Conservation (phyloP, 2,888 invertebrate genomes). For the Alloplasta piceator region DNA sequence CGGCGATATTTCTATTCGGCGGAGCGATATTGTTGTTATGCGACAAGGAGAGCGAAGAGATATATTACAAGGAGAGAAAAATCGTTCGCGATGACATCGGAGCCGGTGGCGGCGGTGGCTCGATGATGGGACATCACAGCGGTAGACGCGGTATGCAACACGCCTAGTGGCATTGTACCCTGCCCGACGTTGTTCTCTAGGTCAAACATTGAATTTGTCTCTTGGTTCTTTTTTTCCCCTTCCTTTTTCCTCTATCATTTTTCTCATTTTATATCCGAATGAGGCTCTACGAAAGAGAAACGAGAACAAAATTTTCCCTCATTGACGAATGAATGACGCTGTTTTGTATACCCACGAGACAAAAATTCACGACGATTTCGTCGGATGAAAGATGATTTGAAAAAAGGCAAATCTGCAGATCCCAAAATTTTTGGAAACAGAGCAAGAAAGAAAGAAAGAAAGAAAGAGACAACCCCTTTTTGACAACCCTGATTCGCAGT, state of each 20-base stretch:
- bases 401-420: conserved; percentile 17
- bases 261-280: conserved; percentile 36
- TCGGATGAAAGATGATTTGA: conserved; percentile 2
- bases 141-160: conserved; percentile 81
- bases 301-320: background rate
- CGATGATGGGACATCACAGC: conserved; percentile 81
- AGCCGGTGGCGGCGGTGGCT: conserved; percentile 82
- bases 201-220: conserved; percentile 66
- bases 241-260: conserved; percentile 22
- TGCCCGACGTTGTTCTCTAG: conserved; percentile 89
- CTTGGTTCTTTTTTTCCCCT: conserved; percentile 29
- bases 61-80: conserved; percentile 98
- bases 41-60: conserved; percentile 99
- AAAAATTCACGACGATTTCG: conserved; percentile 31
- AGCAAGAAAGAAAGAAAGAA: conserved; percentile 15
- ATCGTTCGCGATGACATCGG: conserved; percentile 87
- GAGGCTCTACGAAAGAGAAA: conserved; percentile 23
- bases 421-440: conserved; percentile 26
- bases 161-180: conserved; percentile 89
- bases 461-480: conserved; percentile 25
- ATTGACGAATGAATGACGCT: conserved; percentile 47
- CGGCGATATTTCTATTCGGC: conserved; percentile 97
- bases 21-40: conserved; percentile 96
- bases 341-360: conserved; percentile 40
- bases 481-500: conserved; percentile 22